Conservation (phyloP, 2,888 invertebrate species). For the Caenorhabditis japonica region DNA sequence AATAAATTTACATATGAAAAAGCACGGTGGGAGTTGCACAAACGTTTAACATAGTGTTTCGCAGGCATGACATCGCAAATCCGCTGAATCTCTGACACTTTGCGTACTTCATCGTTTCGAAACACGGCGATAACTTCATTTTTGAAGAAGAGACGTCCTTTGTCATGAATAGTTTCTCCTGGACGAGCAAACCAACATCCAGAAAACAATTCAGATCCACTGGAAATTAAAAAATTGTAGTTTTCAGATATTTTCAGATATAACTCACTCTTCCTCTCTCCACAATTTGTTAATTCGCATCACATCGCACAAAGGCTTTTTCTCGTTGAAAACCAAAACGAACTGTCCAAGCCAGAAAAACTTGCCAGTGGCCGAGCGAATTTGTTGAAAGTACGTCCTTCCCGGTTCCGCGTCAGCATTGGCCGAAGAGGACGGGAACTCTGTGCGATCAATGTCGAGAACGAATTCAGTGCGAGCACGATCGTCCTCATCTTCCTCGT, state of each 20-base stretch:
- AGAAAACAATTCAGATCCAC: constrained; percentile 90
- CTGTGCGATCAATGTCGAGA: constrained; percentile 43
- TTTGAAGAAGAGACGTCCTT: constrained; percentile 85
- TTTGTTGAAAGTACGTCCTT: constrained; percentile 57
- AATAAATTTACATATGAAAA: too few relatives aligned
- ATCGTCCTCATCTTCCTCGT: constrained; percentile 56
- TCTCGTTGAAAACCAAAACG: constrained; percentile 90
- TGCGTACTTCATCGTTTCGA: constrained; percentile 87
- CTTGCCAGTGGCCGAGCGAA: constrained; percentile 47
- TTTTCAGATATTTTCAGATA: too few relatives aligned
- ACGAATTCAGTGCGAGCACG: constrained; percentile 21
- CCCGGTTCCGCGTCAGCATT: constrained; percentile 43
- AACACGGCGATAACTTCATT: constrained; percentile 83
- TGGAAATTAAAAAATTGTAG: constrained; percentile 79
- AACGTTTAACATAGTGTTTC: constrained; percentile 82
- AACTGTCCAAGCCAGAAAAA: constrained; percentile 84
- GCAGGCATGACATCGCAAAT: constrained; percentile 91
- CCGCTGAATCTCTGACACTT: constrained; percentile 90
- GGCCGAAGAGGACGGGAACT: neutral
- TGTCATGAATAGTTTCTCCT: constrained; percentile 85
- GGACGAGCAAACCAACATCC: constrained; percentile 94
- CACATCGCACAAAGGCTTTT: constrained; percentile 90
- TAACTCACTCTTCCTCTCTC: constrained; percentile 83
- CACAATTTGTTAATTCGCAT: constrained; percentile 94
- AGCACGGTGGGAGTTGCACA: constrained; percentile 18